Evolutionary conservation across 2,797 vertebrate species (phyloP).

Genomic region (Arrhamphus sclerolepis): DNA sequence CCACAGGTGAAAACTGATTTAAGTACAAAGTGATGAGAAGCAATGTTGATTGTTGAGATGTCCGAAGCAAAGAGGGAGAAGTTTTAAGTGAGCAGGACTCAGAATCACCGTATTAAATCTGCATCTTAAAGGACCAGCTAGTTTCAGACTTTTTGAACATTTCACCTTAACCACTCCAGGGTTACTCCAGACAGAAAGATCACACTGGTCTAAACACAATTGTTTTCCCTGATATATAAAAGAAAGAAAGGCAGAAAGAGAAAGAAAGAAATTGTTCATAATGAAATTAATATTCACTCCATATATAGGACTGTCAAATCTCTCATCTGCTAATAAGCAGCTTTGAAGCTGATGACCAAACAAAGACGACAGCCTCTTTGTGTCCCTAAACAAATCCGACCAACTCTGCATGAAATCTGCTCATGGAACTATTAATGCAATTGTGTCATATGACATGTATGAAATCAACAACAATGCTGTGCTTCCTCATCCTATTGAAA

Average conservation of each 20-base stretch:
- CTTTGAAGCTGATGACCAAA: slow-evolving; percentile 61
- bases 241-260: slow-evolving; percentile 5
- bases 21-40: slow-evolving; percentile 15
- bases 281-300: slow-evolving; percentile 49
- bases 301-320: slow-evolving; percentile 62
- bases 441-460: slow-evolving; percentile 77
- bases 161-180: too few relatives aligned
- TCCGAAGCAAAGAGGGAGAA: background rate
- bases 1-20: slow-evolving; percentile 6
- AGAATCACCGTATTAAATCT: background rate
- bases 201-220: slow-evolving; percentile 13
- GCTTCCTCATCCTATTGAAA: slow-evolving; percentile 46
- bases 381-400: slow-evolving; percentile 62
- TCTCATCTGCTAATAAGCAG: slow-evolving; percentile 60
- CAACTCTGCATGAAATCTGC: slow-evolving; percentile 63
- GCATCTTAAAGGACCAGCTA: background rate
- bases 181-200: slow-evolving; percentile 6
- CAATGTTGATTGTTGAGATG: background rate
- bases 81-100: background rate
- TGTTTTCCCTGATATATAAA: slow-evolving; percentile 1
- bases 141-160: background rate
- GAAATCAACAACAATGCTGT: slow-evolving; percentile 73
- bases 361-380: slow-evolving; percentile 72
- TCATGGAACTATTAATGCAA: slow-evolving; percentile 66
- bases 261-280: slow-evolving; percentile 24